These are phyloP conservation scores for Sylvilagus floridanus DNA, from an alignment of 2,797 vertebrate species.

Conservation along the genomic window DNA sequence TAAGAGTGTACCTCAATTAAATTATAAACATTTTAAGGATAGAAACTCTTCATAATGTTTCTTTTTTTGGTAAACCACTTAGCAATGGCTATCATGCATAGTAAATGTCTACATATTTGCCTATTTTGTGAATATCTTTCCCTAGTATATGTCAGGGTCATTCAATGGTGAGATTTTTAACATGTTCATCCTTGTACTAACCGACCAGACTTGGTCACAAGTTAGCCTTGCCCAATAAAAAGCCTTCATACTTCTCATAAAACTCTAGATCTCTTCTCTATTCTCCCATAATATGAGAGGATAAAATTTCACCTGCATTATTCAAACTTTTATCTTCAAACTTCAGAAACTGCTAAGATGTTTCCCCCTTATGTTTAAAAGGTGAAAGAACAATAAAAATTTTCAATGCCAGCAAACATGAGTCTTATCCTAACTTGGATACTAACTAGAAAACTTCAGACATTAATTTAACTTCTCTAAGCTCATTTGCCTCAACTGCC, in stretches of 20 bases:
- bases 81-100: neutral
- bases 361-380: slow-evolving; percentile 37
- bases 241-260: neutral
- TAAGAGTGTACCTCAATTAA: neutral
- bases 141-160: neutral
- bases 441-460: neutral
- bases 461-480: neutral
- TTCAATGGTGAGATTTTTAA: neutral
- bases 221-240: neutral
- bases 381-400: slow-evolving; percentile 4
- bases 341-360: slow-evolving; percentile 14
- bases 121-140: neutral
- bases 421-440: neutral
- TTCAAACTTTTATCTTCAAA: slow-evolving; percentile 31
- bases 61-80: neutral
- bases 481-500: neutral
- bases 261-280: neutral
- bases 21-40: neutral
- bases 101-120: neutral
- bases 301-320: slow-evolving; percentile 43
- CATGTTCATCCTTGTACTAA: neutral
- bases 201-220: neutral
- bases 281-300: neutral
- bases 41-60: neutral
- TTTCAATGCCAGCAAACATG: neutral